Evolutionary conservation across 1,140 invertebrate genomes (phyloP).

Genomic region (Eulimnadia texana): DNA sequence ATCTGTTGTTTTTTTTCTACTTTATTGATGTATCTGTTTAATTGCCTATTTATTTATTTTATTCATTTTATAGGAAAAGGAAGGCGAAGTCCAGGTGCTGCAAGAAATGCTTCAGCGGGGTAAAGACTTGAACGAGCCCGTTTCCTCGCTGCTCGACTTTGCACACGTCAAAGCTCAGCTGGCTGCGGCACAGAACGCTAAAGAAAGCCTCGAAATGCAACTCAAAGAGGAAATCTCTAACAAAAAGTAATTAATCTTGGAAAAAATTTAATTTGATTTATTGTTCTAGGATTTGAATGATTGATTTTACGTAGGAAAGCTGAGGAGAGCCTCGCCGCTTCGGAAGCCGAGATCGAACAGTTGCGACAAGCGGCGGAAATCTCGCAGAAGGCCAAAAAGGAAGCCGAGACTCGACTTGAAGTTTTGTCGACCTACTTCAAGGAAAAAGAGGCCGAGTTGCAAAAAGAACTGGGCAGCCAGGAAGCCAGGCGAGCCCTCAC

Average conservation of each 20-base stretch:
- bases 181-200: conserved; percentile 15
- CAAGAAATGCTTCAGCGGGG: not conserved
- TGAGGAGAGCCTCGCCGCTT: not conserved
- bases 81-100: conserved; percentile 8
- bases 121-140: not conserved
- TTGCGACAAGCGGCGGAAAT: conserved; percentile 48
- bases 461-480: conserved; percentile 67
- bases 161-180: conserved; percentile 19
- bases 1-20: too few species aligned
- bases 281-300: too few species aligned
- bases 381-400: conserved; percentile 58
- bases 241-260: not conserved
- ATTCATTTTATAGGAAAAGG: too few species aligned
- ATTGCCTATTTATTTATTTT: too few species aligned
- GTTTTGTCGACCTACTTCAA: conserved; percentile 76
- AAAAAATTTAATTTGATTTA: too few species aligned
- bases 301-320: not conserved
- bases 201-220: conserved; percentile 18
- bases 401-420: conserved; percentile 64
- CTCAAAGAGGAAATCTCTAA: conserved; percentile 16
- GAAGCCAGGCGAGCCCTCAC: conserved; percentile 68
- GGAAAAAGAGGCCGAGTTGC: conserved; percentile 66
- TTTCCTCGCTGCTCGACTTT: conserved; percentile 17
- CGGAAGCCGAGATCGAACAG: conserved; percentile 35
- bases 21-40: too few species aligned